phyloP scores from a whole-genome alignment of 1,140 invertebrate species.

The Acromyrmex echinatior region DNA sequence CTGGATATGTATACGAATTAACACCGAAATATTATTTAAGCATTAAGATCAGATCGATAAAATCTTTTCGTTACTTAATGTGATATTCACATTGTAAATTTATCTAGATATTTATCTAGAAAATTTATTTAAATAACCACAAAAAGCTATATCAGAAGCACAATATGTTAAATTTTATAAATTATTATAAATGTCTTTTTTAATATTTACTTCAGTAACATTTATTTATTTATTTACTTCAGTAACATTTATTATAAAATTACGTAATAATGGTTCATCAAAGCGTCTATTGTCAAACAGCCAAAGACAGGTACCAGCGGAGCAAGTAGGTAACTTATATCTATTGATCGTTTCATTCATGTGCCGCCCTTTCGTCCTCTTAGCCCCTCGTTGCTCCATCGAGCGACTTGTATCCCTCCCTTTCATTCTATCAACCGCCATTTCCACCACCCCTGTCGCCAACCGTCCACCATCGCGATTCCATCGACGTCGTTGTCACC shows the following conservation, averaged over 20 bases:
- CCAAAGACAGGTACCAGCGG: conserved; percentile 65
- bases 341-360: conserved; percentile 86
- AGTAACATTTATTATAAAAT: conserved; percentile 15
- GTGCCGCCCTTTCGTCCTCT: conserved; percentile 76
- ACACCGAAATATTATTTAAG: no score
- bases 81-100: no score
- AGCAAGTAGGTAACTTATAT: conserved; percentile 79
- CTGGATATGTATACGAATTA: no score
- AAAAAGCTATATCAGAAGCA: neutral
- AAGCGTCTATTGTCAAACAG: neutral
- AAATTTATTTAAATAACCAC: conserved; percentile 12
- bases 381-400: conserved; percentile 70
- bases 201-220: neutral
- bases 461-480: conserved; percentile 58
- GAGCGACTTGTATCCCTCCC: conserved; percentile 50
- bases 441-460: conserved; percentile 63
- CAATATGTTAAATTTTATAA: neutral
- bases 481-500: conserved; percentile 50
- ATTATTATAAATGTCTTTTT: neutral
- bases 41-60: no score
- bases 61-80: no score
- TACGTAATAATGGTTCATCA: neutral
- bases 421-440: conserved; percentile 61
- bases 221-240: conserved; percentile 1
- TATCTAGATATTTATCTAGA: neutral